Conservation (phyloP, 37 sponge, comb jelly and placozoan genomes). For the Ianthella basta region DNA sequence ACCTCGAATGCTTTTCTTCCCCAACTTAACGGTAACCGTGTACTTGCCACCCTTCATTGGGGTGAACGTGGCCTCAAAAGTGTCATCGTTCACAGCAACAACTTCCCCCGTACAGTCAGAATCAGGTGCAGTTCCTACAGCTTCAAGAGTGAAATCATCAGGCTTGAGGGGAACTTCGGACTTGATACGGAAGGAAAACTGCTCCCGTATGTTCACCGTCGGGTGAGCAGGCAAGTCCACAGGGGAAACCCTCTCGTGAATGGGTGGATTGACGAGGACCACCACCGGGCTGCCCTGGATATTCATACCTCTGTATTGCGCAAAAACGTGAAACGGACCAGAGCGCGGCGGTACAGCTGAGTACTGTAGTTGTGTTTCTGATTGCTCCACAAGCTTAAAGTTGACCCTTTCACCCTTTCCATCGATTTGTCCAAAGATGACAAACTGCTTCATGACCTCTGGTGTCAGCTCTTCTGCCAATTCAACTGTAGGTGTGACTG, state of each 20-base stretch:
- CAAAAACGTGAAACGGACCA: neutral
- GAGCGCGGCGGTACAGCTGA: neutral
- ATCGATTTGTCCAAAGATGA: neutral
- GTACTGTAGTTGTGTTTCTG: neutral
- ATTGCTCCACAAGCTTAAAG: neutral
- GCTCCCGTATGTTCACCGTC: slow-evolving; percentile 8
- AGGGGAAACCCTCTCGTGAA: neutral
- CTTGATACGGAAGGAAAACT: slow-evolving; percentile 35
- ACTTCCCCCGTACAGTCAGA: neutral
- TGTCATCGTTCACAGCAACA: slow-evolving; percentile 20
- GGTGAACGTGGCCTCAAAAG: slow-evolving; percentile 8
- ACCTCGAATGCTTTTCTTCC: slow-evolving; percentile 38
- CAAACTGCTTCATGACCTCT: neutral
- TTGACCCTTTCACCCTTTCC: neutral
- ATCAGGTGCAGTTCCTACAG: neutral
- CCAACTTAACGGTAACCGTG: slow-evolving; percentile 33
- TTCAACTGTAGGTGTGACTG: neutral
- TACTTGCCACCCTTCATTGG: slow-evolving; percentile 36
- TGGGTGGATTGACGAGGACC: neutral
- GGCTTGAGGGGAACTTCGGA: slow-evolving; percentile 19
- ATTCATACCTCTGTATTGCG: neutral
- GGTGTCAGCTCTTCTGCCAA: neutral
- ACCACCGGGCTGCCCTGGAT: neutral
- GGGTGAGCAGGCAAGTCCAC: neutral
- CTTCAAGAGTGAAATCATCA: neutral